Evolutionary conservation across 2,113 vertebrate genomes (phyloP), one percentile per base, ranked within the genome.

Genomic region (Tragelaphus buxtoni): DNA sequence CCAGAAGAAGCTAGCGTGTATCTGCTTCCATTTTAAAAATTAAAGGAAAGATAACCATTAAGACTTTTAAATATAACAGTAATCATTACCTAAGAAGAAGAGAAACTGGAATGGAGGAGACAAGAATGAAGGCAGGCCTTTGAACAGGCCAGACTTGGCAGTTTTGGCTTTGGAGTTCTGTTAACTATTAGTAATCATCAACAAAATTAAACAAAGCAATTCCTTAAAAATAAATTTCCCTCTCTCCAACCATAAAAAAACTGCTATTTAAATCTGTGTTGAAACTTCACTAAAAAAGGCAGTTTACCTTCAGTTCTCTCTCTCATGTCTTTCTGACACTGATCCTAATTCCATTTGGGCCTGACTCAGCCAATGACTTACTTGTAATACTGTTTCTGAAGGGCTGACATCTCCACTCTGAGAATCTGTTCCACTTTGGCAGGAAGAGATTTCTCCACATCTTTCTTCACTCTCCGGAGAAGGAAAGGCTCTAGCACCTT

Each of bases 361-460:
- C 30, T 2, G 17, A 82, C 8, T 1, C 77, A 7, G 30, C 39
- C 5, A 10, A 32, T 0, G 1, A 97, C 99, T 63, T 98, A 99
- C 99, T 99, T 99, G 98, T 99, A 99, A 98, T 99, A 99, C 97
- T 99, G 99, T 72, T 99, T 99, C 99, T 99, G 99, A 90, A 99
- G 99, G 18, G 99, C 99, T 0, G 99, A 99, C 99, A 99, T 99
- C 98, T 99, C 99, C 26, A 99, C 99, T 0, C 99, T 98, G 3
- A 99, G 99, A 97, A 99, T 99, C 98, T 99, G 99, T 88, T 99
- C 99, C 98, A 99, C 99, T 97, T 99, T 99, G 98, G 99, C 99
- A 13, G 99, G 99, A 56, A 99, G 98, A 53, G 99, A 99, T 97
- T 99, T 99, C 97, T 99, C 99, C 95, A 99, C 99, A 5, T 99